Percentiles rank a stretch among this genome's conserved stretches.
phyloP scores from a whole-genome alignment of 2,797 vertebrate species.

The Falco naumanni region DNA sequence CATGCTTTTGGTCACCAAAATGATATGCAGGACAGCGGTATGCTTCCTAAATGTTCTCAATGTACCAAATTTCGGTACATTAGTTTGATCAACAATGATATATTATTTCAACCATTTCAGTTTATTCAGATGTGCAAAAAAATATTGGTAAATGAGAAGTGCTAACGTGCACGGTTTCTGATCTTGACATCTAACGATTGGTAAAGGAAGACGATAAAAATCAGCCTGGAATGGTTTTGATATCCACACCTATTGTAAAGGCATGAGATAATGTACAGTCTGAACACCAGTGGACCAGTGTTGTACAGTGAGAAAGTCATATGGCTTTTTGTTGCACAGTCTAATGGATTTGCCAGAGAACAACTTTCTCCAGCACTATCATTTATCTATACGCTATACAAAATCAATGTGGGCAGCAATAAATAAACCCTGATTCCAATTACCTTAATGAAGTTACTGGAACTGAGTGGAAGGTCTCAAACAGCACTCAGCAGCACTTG shows the following conservation, averaged over 20 bases:
- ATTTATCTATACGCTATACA: background rate
- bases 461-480: background rate
- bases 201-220: background rate
- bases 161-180: background rate
- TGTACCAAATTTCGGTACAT: background rate
- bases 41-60: background rate
- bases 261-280: background rate
- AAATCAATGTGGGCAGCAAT: background rate
- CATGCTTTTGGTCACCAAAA: background rate
- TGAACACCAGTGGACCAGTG: background rate
- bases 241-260: background rate
- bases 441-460: background rate
- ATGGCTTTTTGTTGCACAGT: background rate
- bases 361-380: background rate
- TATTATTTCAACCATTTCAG: background rate
- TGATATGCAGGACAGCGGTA: background rate
- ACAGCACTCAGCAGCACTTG: background rate
- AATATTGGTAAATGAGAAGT: background rate
- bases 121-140: background rate
- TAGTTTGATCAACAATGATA: background rate
- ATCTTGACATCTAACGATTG: background rate
- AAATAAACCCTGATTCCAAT: background rate
- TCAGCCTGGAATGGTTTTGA: background rate
- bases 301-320: background rate
- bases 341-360: background rate